Base-by-base conservation (phyloP, 2,888 invertebrate genomes). In the Drosophila putrida region DNA sequence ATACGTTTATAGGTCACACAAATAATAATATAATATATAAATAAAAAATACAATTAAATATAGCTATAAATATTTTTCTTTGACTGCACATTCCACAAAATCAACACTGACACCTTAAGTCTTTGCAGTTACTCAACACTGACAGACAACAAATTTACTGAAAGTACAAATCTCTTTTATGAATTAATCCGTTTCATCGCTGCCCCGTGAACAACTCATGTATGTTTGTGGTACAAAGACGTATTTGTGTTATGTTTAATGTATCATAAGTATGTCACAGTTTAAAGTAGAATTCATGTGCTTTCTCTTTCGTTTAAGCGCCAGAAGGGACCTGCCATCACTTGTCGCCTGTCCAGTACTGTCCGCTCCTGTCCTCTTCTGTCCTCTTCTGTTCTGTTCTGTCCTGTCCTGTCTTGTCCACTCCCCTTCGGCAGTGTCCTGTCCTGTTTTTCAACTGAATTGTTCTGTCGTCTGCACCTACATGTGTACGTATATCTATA, bases 271-370 rank as follows among this genome's bases (percentile, higher is more conserved):
- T 67, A 38, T 78, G 74, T 57, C 74, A 60, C 47, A 53, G 54
- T 47, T 67, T 63, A 78, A 78, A 75, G 59, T 68, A 53, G 55
- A 68, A 78, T 73, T 58, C 60, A 78, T 20, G 31, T 58, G 20
- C 28, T 59, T 55, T 47, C 28, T 44, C 35, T 60, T 62, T 59
- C 49, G 36, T 51, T 65, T 25, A 43, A 61, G 50, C 43, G 69
- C 74, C 68, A 57, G 59, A 47, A 68, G 74, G 62, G 57, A 61
- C 50, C 60, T 63, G 75, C 43, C 78, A 73, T 78, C 78, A 54
- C 78, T 75, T 75, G 78, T 75, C 75, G 78, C 75, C 75, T 68
- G 68, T 74, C 63, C 63, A 60, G 59, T 35, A 25, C 44, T 41
- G 13, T 38, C 27, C n/a, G n/a, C 10, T 36, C n/a, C 47, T 11